phyloP scores from a whole-genome alignment of 2,113 vertebrate genomes.

The Ceuthmochares aereus region DNA sequence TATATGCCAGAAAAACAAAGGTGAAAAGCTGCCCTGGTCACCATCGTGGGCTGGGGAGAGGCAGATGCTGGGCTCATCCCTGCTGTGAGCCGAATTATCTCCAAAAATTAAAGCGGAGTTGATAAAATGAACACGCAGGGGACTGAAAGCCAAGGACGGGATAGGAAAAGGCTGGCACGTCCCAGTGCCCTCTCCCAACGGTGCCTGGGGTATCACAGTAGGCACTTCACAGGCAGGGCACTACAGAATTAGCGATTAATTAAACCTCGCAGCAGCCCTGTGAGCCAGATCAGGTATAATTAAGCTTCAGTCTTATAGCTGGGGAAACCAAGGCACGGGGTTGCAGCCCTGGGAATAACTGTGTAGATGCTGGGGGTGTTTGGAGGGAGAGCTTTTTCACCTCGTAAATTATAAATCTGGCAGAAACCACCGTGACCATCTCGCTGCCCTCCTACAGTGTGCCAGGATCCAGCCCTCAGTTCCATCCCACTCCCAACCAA shows the following conservation, averaged over 20 bases:
- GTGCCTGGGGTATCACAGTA: fast-evolving
- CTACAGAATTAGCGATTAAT: background rate
- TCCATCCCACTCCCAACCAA: background rate
- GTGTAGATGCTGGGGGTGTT: background rate
- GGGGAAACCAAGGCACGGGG: background rate
- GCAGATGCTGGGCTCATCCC: background rate
- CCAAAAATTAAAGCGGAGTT: background rate
- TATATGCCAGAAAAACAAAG: background rate
- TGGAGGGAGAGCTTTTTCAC: background rate
- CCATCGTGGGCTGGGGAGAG: background rate
- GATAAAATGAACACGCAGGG: background rate
- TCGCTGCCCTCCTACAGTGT: background rate
- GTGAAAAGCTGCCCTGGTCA: background rate
- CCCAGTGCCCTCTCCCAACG: background rate
- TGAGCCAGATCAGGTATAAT: background rate
- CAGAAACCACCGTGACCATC: background rate
- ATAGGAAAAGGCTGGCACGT: background rate
- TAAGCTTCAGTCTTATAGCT: background rate
- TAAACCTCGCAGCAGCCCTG: background rate
- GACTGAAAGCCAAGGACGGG: background rate
- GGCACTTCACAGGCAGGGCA: background rate
- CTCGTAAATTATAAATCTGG: background rate
- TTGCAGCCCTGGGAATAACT: background rate
- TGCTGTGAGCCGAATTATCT: background rate
- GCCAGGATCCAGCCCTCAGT: background rate